Evolutionary conservation across 2,888 invertebrate genomes (phyloP), one percentile per base, ranked within the genome.

Genomic region (Asteroscopus sphinx): DNA sequence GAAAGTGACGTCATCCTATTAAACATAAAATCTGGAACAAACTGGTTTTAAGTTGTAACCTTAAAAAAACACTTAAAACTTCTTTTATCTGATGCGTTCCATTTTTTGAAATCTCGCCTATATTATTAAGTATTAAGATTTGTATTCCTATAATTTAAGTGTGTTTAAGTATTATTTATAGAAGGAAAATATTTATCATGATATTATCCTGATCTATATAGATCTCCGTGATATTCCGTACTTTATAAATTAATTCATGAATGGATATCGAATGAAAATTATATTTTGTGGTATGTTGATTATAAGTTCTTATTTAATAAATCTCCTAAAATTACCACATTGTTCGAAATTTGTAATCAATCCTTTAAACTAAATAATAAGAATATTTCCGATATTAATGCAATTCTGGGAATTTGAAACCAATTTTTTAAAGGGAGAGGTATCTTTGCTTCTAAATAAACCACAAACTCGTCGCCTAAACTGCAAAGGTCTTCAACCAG

Each of bases 111-210:
- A 65, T 65, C 64, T 55, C 63, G 25, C 17, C 33, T 65, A 56
- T 39, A 26, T 12, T 57, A 40, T 36, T 36, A 48, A 17, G 32
- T 56, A 6, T n/a, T 49, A 71, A 71, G 30, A 33, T 8, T 6
- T 75, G 41, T 71, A 71, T 74, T 71, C 75, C 48, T 75, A 0
- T 59, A 71, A 37, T 28, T 46, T 62, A 58, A 57, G 71, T 48
- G 3, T 57, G n/a, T 55, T 1, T 57, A 37, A 58, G 46, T 71
- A 44, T 48, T 52, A 40, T 54, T 13, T 55, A 15, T 45, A 42
- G 8, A 41, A 5, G 28, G 42, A 53, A 59, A 28, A 41, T 61
- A 45, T 32, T 11, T 41, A 53, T 11, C 39, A 53, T 47, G 2
- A 33, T 13, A 32, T 40, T 56, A 41, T 48, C 65, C 32, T 37